Conservation (phyloP, 2,113 vertebrate genomes). For the Camelus dromedarius region DNA sequence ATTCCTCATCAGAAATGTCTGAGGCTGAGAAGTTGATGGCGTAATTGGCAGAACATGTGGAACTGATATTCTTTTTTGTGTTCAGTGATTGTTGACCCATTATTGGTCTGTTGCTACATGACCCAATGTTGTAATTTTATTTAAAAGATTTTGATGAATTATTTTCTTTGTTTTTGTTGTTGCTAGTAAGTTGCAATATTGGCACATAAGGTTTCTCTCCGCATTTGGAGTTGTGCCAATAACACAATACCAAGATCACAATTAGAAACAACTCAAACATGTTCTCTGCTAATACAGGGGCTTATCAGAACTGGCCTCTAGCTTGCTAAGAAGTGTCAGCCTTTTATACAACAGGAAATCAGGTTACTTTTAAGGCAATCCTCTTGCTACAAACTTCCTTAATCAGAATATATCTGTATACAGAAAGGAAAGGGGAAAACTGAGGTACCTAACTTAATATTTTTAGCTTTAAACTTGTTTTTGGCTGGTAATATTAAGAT, state of each 20-base stretch:
- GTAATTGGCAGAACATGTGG: neutral
- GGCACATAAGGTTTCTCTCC: neutral
- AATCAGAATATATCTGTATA: neutral
- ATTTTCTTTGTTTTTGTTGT: constrained; percentile 32
- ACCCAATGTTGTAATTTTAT: neutral
- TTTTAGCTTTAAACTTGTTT: neutral
- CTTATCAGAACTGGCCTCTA: neutral
- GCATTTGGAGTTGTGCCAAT: neutral
- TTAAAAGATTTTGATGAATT: constrained; percentile 35
- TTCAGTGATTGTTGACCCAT: neutral
- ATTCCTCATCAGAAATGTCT: neutral
- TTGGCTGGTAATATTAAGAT: neutral
- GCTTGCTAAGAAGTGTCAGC: neutral
- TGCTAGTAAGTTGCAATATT: neutral
- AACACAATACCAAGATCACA: neutral
- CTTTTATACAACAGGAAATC: neutral
- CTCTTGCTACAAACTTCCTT: neutral
- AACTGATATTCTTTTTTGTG: neutral
- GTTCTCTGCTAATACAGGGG: neutral
- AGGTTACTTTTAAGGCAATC: neutral
- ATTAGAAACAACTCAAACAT: neutral
- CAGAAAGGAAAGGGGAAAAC: neutral
- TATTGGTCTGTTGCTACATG: neutral
- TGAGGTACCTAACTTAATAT: neutral
- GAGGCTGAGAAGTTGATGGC: neutral